phyloP scores from a whole-genome alignment of 2,113 vertebrate genomes.

The Crotalus tigris region DNA sequence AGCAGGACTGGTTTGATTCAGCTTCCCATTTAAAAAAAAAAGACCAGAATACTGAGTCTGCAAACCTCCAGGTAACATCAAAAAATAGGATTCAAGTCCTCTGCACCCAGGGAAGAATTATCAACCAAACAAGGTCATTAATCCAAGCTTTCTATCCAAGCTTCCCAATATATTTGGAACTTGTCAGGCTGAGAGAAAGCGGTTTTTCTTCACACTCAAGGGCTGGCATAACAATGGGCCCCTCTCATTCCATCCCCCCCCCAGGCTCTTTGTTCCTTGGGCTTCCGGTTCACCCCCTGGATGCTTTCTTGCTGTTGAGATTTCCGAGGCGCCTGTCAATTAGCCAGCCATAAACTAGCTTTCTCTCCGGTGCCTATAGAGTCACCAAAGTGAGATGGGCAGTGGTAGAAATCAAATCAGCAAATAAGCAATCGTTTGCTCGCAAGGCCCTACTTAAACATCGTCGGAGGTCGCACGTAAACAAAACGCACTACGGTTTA shows the following conservation, averaged over 20 bases:
- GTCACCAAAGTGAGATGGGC: not conserved
- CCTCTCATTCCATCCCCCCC: not conserved
- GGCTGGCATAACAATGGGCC: not conserved
- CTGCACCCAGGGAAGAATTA: not conserved
- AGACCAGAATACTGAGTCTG: not conserved
- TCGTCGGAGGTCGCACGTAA: not conserved
- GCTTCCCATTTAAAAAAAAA: not conserved
- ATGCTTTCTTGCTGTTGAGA: not conserved
- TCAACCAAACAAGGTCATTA: not conserved
- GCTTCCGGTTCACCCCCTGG: not conserved
- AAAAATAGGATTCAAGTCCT: not conserved
- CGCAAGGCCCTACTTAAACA: not conserved
- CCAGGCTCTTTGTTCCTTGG: not conserved
- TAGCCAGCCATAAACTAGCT: not conserved
- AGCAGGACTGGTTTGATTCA: not conserved
- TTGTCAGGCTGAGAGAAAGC: not conserved
- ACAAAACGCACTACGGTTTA: not conserved
- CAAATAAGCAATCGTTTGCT: not conserved
- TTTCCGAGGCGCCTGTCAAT: no score
- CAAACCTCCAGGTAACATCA: not conserved
- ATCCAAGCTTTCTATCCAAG: not conserved
- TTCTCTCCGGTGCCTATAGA: not conserved
- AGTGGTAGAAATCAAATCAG: not conserved
- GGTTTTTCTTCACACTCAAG: no score
- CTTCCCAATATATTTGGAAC: not conserved